These are phyloP conservation scores for Boulengeromyrus knoepffleri DNA, from an alignment of 2,113 vertebrate species.

Conservation along the genomic window DNA sequence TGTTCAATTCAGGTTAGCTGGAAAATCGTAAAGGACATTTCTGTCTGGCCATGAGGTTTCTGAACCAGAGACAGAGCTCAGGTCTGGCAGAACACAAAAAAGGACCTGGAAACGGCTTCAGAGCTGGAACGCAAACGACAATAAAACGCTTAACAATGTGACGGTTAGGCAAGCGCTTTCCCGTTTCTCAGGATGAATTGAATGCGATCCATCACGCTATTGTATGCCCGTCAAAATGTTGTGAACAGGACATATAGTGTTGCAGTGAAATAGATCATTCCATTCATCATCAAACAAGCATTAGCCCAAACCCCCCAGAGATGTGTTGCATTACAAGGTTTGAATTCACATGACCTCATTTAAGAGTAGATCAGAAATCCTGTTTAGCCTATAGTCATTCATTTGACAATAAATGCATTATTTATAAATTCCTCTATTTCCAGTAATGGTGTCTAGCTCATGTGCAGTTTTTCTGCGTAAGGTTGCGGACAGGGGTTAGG, in stretches of 20 bases:
- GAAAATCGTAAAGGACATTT: neutral
- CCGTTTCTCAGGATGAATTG: neutral
- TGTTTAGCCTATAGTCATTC: slow-evolving; percentile 1
- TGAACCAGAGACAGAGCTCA: neutral
- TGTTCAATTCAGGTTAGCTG: neutral
- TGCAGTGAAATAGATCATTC: slow-evolving; percentile 9
- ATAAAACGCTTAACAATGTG: slow-evolving; percentile 6
- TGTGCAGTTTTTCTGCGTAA: neutral
- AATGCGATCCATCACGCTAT: slow-evolving; percentile 17
- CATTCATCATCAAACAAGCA: slow-evolving; percentile 14
- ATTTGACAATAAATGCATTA: slow-evolving; percentile 10
- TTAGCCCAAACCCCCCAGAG: neutral
- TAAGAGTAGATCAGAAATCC: slow-evolving; percentile 18
- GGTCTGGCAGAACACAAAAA: neutral
- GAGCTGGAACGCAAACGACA: neutral
- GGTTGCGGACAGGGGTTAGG: neutral
- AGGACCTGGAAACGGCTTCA: neutral
- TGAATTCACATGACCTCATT: slow-evolving; percentile 16
- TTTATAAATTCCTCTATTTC: neutral
- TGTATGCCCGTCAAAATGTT: slow-evolving; percentile 7
- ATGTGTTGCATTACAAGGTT: slow-evolving; percentile 4
- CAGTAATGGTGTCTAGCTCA: neutral
- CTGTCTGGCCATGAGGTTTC: neutral
- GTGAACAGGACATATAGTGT: neutral
- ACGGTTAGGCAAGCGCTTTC: neutral